Percentiles rank a stretch among this genome's conserved stretches.
These are phyloP conservation scores for Odobenus rosmarus DNA, from an alignment of 2,113 vertebrate genomes.

Conservation along the genomic window DNA sequence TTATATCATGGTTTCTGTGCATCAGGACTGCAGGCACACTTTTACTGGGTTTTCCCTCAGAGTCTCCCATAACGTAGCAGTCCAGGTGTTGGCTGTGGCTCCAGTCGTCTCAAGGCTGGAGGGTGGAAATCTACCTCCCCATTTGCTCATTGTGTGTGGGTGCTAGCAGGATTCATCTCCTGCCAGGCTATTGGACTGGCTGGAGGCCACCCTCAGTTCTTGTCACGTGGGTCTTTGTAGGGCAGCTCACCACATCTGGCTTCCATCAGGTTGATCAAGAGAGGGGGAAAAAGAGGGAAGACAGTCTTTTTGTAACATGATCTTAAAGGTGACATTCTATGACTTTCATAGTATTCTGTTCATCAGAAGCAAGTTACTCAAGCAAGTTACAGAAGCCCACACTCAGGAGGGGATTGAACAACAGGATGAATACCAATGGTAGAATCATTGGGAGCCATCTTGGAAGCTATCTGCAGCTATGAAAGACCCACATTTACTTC, in stretches of 20 bases:
- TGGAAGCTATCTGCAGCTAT: background rate
- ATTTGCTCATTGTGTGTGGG: background rate
- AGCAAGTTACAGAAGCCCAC: background rate
- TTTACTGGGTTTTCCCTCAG: background rate
- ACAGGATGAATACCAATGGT: background rate
- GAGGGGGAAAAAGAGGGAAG: background rate
- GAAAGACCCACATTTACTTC: background rate
- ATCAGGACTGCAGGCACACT: background rate
- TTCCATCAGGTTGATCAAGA: background rate
- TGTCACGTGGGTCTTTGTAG: background rate
- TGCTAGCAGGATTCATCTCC: background rate
- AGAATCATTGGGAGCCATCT: background rate
- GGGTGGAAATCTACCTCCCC: background rate
- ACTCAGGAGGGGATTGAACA: background rate
- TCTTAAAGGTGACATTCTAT: background rate
- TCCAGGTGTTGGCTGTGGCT: background rate
- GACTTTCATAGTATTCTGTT: background rate
- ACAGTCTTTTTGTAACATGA: background rate
- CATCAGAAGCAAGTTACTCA: background rate
- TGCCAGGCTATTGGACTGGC: background rate
- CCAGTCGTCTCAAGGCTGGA: background rate
- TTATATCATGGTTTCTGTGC: background rate
- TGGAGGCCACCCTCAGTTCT: background rate
- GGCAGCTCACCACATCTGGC: background rate
- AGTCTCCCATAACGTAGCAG: background rate